Percentiles rank a stretch among this genome's conserved stretches.
Evolutionary conservation across 2,113 vertebrate genomes (phyloP).

Genomic region (Lamprologus lemairii): DNA sequence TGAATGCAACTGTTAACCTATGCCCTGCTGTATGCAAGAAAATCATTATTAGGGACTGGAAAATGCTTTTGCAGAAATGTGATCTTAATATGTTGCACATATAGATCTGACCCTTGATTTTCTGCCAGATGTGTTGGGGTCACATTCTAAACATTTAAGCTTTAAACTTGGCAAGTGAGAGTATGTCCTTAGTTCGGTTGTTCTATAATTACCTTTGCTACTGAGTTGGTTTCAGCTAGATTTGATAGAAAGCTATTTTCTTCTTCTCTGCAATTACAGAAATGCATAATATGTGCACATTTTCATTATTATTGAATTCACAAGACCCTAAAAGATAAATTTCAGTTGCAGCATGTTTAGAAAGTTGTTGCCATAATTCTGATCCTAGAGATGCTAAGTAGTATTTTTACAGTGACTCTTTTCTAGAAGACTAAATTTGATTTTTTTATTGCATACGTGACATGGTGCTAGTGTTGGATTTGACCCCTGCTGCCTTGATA

Average conservation of each 20-base stretch:
- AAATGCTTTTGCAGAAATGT: background rate
- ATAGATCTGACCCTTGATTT: background rate
- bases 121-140: background rate
- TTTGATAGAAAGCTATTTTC: background rate
- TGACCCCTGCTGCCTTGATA: background rate
- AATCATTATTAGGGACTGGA: background rate
- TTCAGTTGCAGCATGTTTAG: background rate
- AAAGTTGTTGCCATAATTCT: background rate
- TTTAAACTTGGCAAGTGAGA: background rate
- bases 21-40: background rate
- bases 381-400: background rate
- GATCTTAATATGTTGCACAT: background rate
- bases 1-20: background rate
- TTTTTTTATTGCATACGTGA: background rate
- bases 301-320: background rate
- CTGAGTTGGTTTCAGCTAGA: background rate
- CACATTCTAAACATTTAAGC: background rate
- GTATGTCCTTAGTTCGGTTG: background rate
- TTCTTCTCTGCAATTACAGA: background rate
- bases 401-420: background rate
- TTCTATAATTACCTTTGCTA: background rate
- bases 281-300: background rate
- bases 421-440: background rate
- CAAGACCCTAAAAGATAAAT: background rate
- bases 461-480: background rate